A percentile compares a stretch with the other conserved stretches of the same genome.
Evolutionary conservation across 2,888 invertebrate genomes (phyloP).

Genomic region (Lepidocyrtinus sp.): DNA sequence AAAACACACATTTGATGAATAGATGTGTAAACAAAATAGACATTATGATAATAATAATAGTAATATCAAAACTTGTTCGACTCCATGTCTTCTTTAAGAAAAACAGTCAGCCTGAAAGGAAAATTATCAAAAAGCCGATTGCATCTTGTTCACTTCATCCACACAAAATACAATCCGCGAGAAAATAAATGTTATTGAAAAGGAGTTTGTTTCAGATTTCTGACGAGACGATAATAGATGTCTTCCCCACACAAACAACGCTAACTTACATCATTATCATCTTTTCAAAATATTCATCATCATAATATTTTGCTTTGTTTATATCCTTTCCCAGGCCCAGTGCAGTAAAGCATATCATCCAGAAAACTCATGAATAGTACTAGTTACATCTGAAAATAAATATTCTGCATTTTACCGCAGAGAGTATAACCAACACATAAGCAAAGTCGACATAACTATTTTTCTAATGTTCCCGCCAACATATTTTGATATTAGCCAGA

Average conservation of each 20-base stretch:
- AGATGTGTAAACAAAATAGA: constrained; percentile 51
- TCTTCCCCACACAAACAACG: constrained; percentile 21
- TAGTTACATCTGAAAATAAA: too few relatives aligned
- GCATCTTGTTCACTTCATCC: constrained; percentile 25
- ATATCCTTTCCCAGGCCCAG: too few relatives aligned
- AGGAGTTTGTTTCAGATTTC: constrained; percentile 4
- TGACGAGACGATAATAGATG: constrained; percentile 24
- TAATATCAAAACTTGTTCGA: constrained; percentile 43
- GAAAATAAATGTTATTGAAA: constrained; percentile 2
- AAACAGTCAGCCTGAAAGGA: not conserved
- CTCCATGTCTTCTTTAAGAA: not conserved
- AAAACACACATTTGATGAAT: constrained; percentile 59
- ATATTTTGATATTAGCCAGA: not conserved
- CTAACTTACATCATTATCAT: constrained; percentile 23
- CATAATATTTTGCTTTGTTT: constrained; percentile 31
- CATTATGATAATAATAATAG: constrained; percentile 49
- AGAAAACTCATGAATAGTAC: too few relatives aligned
- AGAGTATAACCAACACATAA: too few relatives aligned
- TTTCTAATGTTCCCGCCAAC: too few relatives aligned
- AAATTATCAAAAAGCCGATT: constrained; percentile 1
- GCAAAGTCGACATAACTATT: too few relatives aligned
- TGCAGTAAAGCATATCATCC: too few relatives aligned
- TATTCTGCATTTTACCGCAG: too few relatives aligned
- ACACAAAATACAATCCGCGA: constrained; percentile 1
- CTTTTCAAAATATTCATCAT: constrained; percentile 30